Base-by-base conservation (phyloP, 2,797 vertebrate genomes). In the Falco rusticolus region DNA sequence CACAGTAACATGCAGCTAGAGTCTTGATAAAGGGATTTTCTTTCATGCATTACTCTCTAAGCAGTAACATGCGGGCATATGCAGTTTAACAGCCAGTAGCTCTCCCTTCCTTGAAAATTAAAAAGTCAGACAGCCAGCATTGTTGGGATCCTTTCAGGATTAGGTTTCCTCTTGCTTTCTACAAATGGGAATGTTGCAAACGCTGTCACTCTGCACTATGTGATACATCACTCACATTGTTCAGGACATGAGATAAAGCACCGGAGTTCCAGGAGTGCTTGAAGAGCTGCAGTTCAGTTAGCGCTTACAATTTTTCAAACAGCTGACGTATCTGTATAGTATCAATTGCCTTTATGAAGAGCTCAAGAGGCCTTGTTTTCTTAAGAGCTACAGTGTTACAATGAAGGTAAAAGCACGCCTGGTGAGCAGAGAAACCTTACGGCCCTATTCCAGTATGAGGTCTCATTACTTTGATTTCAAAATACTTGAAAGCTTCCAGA, bases 111-210 rank as follows among this genome's bases (percentile, higher is more conserved):
- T 79, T 76, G 59, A 89, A 91, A 95, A 94, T 68, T 47, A 84
- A 81, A 77, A 80, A 57, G 33, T 81, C 65, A 71, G 83, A 68
- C 90, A 95, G 65, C 37, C 37, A 56, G 66, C 8, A 11, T 60
- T 90, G 64, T 47, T 68, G 87, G 65, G 68, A 82, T 92, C 45
- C 87, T 90, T 91, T 84, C 76, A 81, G 89, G 78, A 68, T 91
- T 90, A 87, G 69, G 54, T 93, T 97, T 92, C 92, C 72, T 93
- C 91, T 91, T 95, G 84, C 54, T 96, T 93, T 93, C 84, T 95
- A 34, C 83, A 84, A 78, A 91, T n/a, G 50, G 34, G 76, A 92
- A 89, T 85, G 69, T 77, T 89, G 88, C 88, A 94, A 93, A 96
- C 77, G 72, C 69, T 94, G 63, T 64, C 64, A 64, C 72, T 91